Evolutionary conservation across 2,797 vertebrate genomes (phyloP).

Genomic region (Acomys russatus): DNA sequence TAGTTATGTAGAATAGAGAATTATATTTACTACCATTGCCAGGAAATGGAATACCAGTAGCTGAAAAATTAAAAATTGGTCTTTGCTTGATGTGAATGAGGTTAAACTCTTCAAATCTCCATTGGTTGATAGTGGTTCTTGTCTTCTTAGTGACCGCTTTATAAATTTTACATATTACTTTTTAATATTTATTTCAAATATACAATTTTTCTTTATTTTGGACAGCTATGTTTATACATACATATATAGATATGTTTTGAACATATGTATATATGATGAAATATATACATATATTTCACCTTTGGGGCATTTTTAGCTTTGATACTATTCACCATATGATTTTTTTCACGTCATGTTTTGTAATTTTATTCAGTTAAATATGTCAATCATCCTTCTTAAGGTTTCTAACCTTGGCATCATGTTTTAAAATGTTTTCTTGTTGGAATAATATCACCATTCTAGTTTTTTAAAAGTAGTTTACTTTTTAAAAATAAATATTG

Average conservation of each 20-base stretch:
- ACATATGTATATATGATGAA: background rate
- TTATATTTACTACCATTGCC: background rate
- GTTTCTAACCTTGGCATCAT: background rate
- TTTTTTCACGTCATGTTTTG: background rate
- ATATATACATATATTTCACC: too few relatives aligned
- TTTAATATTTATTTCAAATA: conserved; percentile 23
- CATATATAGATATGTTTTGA: background rate
- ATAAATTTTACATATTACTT: background rate
- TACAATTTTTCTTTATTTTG: background rate
- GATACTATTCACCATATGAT: background rate
- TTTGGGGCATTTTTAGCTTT: conserved; percentile 19
- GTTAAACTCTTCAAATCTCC: background rate
- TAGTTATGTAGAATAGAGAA: background rate
- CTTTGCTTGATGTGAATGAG: background rate
- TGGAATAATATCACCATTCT: background rate
- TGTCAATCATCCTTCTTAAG: background rate
- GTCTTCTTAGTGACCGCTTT: background rate
- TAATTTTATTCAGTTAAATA: conserved; percentile 44
- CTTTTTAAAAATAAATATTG: background rate
- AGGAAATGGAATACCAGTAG: background rate
- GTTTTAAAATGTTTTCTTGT: background rate
- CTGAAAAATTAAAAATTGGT: background rate
- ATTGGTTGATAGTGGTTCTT: background rate
- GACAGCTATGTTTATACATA: background rate
- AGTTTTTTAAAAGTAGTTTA: background rate